Base-by-base conservation (phyloP, 2,797 vertebrate species). In the Balearica regulorum region DNA sequence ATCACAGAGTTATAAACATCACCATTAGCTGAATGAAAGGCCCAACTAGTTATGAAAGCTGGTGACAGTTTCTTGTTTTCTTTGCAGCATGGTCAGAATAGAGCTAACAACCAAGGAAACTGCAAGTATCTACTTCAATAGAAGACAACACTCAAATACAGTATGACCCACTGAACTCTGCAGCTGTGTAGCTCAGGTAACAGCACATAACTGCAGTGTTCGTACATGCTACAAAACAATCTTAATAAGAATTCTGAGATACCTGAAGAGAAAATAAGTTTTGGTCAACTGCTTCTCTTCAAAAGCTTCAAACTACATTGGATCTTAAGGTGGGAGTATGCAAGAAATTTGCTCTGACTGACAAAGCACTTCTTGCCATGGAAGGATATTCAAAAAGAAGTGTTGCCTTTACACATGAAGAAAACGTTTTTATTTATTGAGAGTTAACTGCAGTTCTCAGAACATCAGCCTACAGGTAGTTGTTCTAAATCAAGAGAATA, bases 101-200 rank as follows among this genome's bases (percentile, higher is more conserved):
- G 48, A 90, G 92, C 8, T 79, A 82, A 94, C 92, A 97, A 83
- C 70, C 96, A 95, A 81, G 90, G 77, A 97, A 96, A 97, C 97
- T 91, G 78, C 31, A 58, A 68, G 61, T 82, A 31, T 81, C 24
- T 53, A 44, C 73, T 71, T 87, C 71, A 82, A 60, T 84, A 84
- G 62, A 55, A 72, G 33, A 20, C 71, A 91, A 66, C 46, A 78
- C 76, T 69, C 81, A 53, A 91, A 90, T 28, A 76, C 39, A 70
- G 49, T 16, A 54, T 13, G 37, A 22, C 19, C 14, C 70, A 35
- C 25, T 78, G 58, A 91, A 83, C 62, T 73, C 44, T 55, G 69
- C 19, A 68, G 9, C 88, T 91, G 14, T 35, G n/a, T 58, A 37
- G 22, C n/a, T 58, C 10, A 53, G n/a, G 22, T 89, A 55, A 65